These are phyloP conservation scores for Pleuronectes platessa DNA, from an alignment of 2,113 vertebrate genomes.

Conservation along the genomic window DNA sequence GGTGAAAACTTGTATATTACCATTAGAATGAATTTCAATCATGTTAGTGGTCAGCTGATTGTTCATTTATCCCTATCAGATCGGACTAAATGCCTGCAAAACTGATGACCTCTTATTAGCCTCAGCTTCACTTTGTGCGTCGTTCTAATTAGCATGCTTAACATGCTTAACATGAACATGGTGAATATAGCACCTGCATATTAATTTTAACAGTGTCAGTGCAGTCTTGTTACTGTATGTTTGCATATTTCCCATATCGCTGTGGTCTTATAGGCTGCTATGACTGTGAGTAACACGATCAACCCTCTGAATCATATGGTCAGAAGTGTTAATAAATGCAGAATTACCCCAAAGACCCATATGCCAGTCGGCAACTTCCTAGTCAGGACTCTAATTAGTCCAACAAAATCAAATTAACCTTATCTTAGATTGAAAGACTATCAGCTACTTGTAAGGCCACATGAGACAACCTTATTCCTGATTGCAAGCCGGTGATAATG, in stretches of 20 bases:
- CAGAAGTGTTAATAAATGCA: conserved; percentile 47
- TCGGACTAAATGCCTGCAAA: background rate
- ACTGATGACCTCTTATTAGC: background rate
- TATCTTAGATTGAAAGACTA: conserved; percentile 47
- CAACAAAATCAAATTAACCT: conserved; percentile 61
- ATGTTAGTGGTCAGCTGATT: background rate
- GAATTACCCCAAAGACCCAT: conserved; percentile 24
- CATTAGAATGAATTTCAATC: background rate
- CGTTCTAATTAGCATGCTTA: background rate
- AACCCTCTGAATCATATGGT: conserved; percentile 37
- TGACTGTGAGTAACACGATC: conserved; percentile 23
- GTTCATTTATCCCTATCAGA: background rate
- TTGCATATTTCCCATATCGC: background rate
- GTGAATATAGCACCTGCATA: too few relatives aligned
- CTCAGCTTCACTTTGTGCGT: background rate
- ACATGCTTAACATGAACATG: background rate
- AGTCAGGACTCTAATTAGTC: conserved; percentile 62
- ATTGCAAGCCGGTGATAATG: conserved; percentile 41
- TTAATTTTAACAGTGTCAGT: too few relatives aligned
- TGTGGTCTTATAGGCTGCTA: background rate
- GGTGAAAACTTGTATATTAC: background rate
- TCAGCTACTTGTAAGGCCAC: conserved; percentile 43
- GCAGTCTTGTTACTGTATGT: background rate
- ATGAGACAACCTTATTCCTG: conserved; percentile 21
- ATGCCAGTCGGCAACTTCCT: conserved; percentile 42